Conservation (phyloP, 2,113 vertebrate genomes). For the Macaca mulatta region DNA sequence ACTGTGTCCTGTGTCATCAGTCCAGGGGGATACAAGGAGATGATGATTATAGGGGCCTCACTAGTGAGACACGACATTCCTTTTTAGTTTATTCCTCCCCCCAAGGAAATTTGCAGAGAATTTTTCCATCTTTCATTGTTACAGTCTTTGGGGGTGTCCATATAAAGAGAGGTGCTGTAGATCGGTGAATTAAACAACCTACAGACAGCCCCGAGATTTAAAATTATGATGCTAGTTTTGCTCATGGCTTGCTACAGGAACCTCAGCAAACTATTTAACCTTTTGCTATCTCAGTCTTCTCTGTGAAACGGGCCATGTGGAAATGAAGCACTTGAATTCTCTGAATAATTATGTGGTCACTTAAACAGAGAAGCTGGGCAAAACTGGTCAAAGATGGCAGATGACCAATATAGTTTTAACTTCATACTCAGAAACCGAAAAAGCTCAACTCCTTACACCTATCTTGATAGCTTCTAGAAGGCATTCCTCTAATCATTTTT, state of each 20-base stretch:
- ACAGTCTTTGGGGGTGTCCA: not conserved
- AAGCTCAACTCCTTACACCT: conserved; percentile 36
- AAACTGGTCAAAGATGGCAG: conserved; percentile 35
- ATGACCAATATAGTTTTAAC: not conserved
- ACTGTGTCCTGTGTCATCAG: conserved; percentile 48
- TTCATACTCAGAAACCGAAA: conserved; percentile 19
- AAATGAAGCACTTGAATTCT: conserved; percentile 48
- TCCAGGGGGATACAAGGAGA: not conserved
- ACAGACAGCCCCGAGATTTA: conserved; percentile 28
- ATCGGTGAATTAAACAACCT: conserved; percentile 21
- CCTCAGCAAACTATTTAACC: conserved; percentile 37
- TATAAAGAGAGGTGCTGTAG: conserved; percentile 24
- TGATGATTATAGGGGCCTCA: conserved; percentile 58
- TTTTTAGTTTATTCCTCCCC: conserved; percentile 46
- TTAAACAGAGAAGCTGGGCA: conserved; percentile 50
- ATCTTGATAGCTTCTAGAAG: conserved; percentile 25
- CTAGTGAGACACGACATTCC: conserved; percentile 50
- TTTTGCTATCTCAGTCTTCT: conserved; percentile 33
- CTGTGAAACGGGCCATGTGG: not conserved
- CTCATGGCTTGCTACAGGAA: conserved; percentile 21
- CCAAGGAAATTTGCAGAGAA: conserved; percentile 52
- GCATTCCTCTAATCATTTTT: conserved; percentile 20
- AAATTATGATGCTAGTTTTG: not conserved
- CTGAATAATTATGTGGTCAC: not conserved
- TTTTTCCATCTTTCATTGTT: conserved; percentile 51